Evolutionary conservation across 1,140 invertebrate genomes (phyloP), one percentile per base, ranked within the genome.

Genomic region (Leptinotarsa defecta): DNA sequence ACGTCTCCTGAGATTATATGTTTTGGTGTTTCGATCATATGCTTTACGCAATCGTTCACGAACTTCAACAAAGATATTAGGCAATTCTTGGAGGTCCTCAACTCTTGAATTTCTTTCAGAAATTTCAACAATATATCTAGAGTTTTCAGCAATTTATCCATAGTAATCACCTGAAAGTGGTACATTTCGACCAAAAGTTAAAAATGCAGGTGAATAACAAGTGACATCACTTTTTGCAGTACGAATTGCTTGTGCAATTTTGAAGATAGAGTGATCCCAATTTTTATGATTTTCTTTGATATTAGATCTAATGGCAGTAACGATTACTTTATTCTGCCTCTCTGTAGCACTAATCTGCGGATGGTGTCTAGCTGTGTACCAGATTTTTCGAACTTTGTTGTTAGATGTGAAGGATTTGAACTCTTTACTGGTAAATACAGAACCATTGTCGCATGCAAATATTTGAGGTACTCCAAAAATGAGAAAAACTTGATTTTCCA

Each of bases 1-100:
- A 43, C 77, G 13, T 49, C 57, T 77, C 1, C 76, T 34, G 34
- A 79, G 48, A 69, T 80, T 76, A 63, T 76, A 80, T 13, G 13
- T 24, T 22, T 70, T 63, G 8, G 48, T 34, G 34, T 77, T 74
- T 15, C 43, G 57, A 13, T 67, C 20, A 69, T 79, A 80, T 48
- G 75, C 73, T 11, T 64, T 2, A 27, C 67, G 48, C 49, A 80
- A 49, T 52, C 62, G 72, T 43, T 74, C n/a, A 3, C 67, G 52
- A 22, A 78, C 43, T 17, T 75, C 65, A 13, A 11, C 20, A 70
- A 27, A 77, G 3, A 74, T 13, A 69, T 74, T 17, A 13, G 76
- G 62, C 8, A 71, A 52, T n/a, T 71, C 24, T 15, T 74, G 52
- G 4, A 77, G 8, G 17, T 77, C 76, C 15, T 19, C 48, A 34